Evolutionary conservation across 1,140 invertebrate genomes (phyloP), one percentile per base, ranked within the genome.

Genomic region (Danaus melanippus): DNA sequence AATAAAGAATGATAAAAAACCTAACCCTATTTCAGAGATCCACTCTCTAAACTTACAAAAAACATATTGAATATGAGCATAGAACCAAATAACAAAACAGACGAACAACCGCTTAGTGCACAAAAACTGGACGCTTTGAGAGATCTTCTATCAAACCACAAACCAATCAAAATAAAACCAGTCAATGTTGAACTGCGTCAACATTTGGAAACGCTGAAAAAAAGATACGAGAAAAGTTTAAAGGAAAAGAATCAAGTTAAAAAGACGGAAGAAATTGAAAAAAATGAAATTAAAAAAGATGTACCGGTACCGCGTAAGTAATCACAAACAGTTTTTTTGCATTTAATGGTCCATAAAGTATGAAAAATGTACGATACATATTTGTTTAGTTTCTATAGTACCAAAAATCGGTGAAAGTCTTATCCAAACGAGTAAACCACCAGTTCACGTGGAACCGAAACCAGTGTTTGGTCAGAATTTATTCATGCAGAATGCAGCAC

Each of bases 31-130:
- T 78, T 39, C 71, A 87, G 84, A 49, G 82, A 85, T 50, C 76
- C 76, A 1, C 64, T 88, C 10, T 76, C 86, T 12, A 85, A 86
- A 63, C 62, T 87, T 15, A 82, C 85, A 5, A 87, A 86, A 57
- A 86, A 86, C 54, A 81, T 87, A 10, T 66, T 87, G 0, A 87
- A 88, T 53, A 81, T 88, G 76, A 87, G 76, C 48, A 69, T 87
- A 7, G 84, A 86, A 55, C 72, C 81, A 0, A 63, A 74, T 46
- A 72, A 66, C 43, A 79, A 79, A 21, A 46, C 65, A 8, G 75
- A 71, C 43, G 69, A 78, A 10, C 67, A 73, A 9, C 43, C 74
- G 11, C 61, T 86, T 0, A 76, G 71, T 1, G 60, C 78, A 3
- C 76, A 84, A 45, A 88, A 88, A 54, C 58, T 86, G 10, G 82